A percentile compares a stretch with the other conserved stretches of the same genome.
These are phyloP conservation scores for Acronicta psi DNA, from an alignment of 2,888 invertebrate species.

Conservation along the genomic window DNA sequence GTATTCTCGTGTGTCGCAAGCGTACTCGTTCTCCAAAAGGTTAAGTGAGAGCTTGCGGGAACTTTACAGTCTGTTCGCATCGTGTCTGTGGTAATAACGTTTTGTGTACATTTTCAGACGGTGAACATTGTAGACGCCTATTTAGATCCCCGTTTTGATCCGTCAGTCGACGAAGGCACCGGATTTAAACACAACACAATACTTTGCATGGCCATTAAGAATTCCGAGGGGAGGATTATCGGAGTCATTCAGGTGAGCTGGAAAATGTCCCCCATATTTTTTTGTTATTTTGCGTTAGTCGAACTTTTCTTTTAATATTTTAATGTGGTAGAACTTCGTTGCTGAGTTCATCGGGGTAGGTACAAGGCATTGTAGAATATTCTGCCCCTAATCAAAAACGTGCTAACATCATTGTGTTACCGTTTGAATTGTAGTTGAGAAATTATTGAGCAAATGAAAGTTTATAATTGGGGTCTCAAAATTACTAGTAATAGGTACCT, in stretches of 20 bases:
- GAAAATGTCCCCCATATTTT: conserved; percentile 12
- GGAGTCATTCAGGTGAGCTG: conserved; percentile 94
- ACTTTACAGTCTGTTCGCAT: conserved; percentile 19
- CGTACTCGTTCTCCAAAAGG: conserved; percentile 19
- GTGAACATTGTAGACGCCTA: conserved; percentile 97
- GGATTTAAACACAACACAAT: conserved; percentile 96
- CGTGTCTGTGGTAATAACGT: conserved; percentile 34
- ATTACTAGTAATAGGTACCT: too few species aligned
- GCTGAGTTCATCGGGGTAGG: too few species aligned
- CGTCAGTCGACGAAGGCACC: conserved; percentile 94
- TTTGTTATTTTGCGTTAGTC: conserved; percentile 25
- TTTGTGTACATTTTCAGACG: conserved; percentile 90
- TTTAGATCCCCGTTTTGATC: conserved; percentile 96
- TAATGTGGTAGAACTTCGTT: too few species aligned
- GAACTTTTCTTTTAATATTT: conserved; percentile 6
- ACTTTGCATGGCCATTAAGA: conserved; percentile 98
- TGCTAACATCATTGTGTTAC: too few species aligned
- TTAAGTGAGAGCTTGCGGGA: conserved; percentile 23
- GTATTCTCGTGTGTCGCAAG: conserved; percentile 9
- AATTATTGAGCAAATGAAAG: too few species aligned
- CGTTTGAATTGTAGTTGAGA: too few species aligned
- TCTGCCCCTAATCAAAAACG: too few species aligned
- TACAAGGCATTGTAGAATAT: too few species aligned
- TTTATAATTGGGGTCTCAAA: too few species aligned
- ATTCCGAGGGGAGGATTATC: conserved; percentile 96